Evolutionary conservation across 2,797 vertebrate species (phyloP), one percentile per base, ranked within the genome.

Genomic region (Helarctos malayanus): DNA sequence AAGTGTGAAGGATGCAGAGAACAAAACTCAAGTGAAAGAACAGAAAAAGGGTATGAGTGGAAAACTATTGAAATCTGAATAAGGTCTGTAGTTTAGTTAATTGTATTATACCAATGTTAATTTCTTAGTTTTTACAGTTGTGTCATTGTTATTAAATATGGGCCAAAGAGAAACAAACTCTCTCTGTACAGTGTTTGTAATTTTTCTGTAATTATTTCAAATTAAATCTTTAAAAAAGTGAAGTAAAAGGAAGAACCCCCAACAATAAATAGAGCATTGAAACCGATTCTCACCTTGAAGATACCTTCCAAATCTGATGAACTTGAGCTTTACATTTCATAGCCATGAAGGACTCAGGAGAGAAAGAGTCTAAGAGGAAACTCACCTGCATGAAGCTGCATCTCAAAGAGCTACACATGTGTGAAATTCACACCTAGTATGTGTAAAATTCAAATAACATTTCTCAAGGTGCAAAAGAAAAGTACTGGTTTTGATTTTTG

Each of bases 21-120:
- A 68, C 27, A 75, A 85, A 94, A 81, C 21, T 54, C 65, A 93
- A 80, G 29, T 71, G 56, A 96, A 96, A 68, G 52, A 35, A 56
- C 56, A 32, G 86, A 56, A 68, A 78, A 69, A 84, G 1, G 3
- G 21, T 47, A 71, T 25, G 85, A 63, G 45, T 54, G 29, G 79
- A 61, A 96, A 89, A 54, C 32, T 25, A 83, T 5, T 85, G 35
- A 86, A 59, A 80, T 90, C 27, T 90, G 12, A 91, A 41, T 41
- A 49, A 93, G 71, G 13, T 71, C 54, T 80, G 8, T 65, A 73
- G 35, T 25, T 56, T 63, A 65, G 65, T 82, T 82, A 57, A 75
- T 54, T 63, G 7, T 38, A 57, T 80, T 54, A 79, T 7, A 79
- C 45, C 35, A 79, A 84, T 45, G 29, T 78, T 93, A 84, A 84